Evolutionary conservation across 2,797 vertebrate species (phyloP), one percentile per base, ranked within the genome.

Genomic region (Knipowitschia caucasica): DNA sequence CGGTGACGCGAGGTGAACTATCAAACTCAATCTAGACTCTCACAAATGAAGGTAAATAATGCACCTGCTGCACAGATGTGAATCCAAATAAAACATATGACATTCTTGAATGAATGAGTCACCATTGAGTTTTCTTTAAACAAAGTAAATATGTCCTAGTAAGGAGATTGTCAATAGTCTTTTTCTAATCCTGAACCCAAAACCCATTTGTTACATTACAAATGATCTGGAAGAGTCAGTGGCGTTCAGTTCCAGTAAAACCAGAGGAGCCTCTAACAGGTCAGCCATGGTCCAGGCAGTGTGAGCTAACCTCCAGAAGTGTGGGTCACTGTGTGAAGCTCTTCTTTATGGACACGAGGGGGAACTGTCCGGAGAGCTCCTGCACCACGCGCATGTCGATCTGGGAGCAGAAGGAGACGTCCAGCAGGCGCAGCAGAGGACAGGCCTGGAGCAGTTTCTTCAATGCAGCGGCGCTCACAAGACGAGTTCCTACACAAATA

Each of bases 341-440:
- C 85, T 95, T 97, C 81, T 99, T 98, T 83, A 99, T 98, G 84
- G 92, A 89, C 61, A 99, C 93, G 1, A 91, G 92, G 54, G 96
- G 96, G 69, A 95, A 98, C 80, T 86, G 91, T 59, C 85, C 82
- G 26, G 87, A 89, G 65, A 99, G 89, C 78, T 99, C 96, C 56
- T 97, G 91, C 52, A 97, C 93, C 8, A 91, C 84, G 61, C 91
- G 91, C 50, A 89, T 94, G 87, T 99, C 97, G 46, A 99, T 91
- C 85, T 98, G 95, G 1, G 95, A 98, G 87, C 97, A 99, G 90
- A 99, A 99, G 82, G 97, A 99, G 68, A 99, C 92, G 38, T 99
- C 97, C 31, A 99, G 86, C 64, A 99, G 90, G 56, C 91, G 89
- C 40, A 99, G 92, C 40, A 79, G 85, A 63, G 94, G 92, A 84